These are phyloP conservation scores for Anableps anableps DNA, from an alignment of 2,797 vertebrate species.

Conservation along the genomic window DNA sequence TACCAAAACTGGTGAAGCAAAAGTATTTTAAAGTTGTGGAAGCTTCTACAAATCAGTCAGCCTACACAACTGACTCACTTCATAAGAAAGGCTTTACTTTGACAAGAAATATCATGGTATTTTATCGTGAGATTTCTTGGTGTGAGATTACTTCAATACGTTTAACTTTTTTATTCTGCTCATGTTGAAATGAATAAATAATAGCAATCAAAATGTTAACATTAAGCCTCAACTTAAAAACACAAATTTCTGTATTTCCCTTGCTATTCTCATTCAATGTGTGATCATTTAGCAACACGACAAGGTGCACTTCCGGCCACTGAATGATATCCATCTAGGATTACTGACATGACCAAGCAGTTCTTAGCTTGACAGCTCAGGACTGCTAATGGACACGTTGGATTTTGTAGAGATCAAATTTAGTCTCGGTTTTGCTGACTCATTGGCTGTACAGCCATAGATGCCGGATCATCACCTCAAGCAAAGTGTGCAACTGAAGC, in stretches of 20 bases:
- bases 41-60: background rate
- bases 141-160: background rate
- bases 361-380: constrained; percentile 11
- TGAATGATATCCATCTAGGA: constrained; percentile 4
- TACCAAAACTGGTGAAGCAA: no score
- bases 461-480: background rate
- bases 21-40: background rate
- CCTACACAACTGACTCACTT: background rate
- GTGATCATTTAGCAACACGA: background rate
- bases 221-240: background rate
- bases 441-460: constrained; percentile 3
- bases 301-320: background rate
- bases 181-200: background rate
- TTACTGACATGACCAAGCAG: constrained; percentile 6
- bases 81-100: background rate
- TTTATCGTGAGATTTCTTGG: background rate
- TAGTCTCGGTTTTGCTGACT: constrained; percentile 8
- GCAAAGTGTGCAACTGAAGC: constrained; percentile 7
- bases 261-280: background rate
- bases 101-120: background rate
- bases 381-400: constrained; percentile 21
- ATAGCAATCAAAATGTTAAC: background rate
- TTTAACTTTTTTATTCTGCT: background rate
- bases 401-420: constrained; percentile 21
- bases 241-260: background rate